phyloP scores from a whole-genome alignment of 2,797 vertebrate genomes.

The Chelmon rostratus region DNA sequence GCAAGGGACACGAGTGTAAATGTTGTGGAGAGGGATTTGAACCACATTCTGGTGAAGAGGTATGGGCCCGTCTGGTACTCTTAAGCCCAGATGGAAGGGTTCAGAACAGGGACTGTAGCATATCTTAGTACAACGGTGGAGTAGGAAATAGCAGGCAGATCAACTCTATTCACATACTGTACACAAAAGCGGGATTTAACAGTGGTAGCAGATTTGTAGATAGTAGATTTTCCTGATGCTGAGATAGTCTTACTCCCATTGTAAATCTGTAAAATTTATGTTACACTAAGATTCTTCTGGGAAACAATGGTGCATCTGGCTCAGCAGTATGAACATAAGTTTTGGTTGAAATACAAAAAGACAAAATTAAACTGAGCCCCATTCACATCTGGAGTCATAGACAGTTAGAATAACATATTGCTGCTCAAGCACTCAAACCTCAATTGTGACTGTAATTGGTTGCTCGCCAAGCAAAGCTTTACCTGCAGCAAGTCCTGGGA shows the following conservation, averaged over 20 bases:
- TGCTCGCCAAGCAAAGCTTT: conserved; percentile 3
- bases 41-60: conserved; percentile 81
- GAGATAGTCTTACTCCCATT: conserved; percentile 37
- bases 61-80: conserved; percentile 79
- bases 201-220: conserved; percentile 37
- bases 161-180: conserved; percentile 9
- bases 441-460: conserved; percentile 2
- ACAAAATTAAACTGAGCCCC: conserved; percentile 12
- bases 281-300: conserved; percentile 15
- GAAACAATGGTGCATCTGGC: conserved; percentile 21
- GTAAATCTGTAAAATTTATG: conserved; percentile 42
- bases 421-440: background rate
- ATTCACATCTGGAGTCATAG: conserved; percentile 24
- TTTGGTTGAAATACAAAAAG: conserved; percentile 18
- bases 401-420: conserved; percentile 15
- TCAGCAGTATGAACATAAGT: conserved; percentile 9
- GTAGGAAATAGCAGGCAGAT: conserved; percentile 34
- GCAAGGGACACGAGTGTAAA: conserved; percentile 81
- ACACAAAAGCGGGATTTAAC: conserved; percentile 24
- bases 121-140: conserved; percentile 50
- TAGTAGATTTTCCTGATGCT: conserved; percentile 3
- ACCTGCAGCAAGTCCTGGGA: conserved; percentile 4
- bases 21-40: conserved; percentile 83
- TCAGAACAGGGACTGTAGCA: conserved; percentile 61
- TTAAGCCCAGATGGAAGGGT: conserved; percentile 77